Evolutionary conservation across 2,888 invertebrate species (phyloP), one percentile per base, ranked within the genome.

Genomic region (Hoplodrina blanda): DNA sequence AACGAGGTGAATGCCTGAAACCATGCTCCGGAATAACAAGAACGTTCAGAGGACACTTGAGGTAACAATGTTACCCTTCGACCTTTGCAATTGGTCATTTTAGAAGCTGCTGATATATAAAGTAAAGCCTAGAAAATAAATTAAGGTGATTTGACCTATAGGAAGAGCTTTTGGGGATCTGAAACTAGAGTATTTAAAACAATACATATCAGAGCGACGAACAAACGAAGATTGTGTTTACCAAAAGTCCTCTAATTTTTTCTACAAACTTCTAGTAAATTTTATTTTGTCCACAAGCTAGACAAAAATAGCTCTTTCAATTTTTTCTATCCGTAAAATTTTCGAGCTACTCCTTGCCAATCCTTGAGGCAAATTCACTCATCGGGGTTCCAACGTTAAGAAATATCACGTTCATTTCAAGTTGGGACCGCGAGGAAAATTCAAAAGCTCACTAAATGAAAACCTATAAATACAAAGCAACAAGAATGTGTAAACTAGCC

Each of bases 41-140:
- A 85, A 83, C 77, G 78, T 82, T 84, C 80, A 77, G 76, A 90
- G 85, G 78, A 81, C 81, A 83, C 90, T 89, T 83, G 78, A 86
- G 79, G 83, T 85, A 89, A 90, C 89, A 89, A 89, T 85, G 87
- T 85, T 71, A 73, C 82, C 74, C 80, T 80, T 78, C 69, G 79
- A 84, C 84, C 85, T 86, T 85, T 86, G 77, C 83, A 82, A 85
- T 86, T 86, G 82, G 81, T 84, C 80, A 85, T 82, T 75, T 85
- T 81, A 81, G 57, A 57, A 76, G 64, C 77, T 80, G 70, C 73
- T 81, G 71, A 72, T 76, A 60, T 63, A 25, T 8, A 37, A 37
- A 69, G 72, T 74, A 73, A 60, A 66, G 15, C 11, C 50, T 59
- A 25, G 2, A 59, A 62, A 62, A 69, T 62, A 72, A 72, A 71